Percentiles rank a stretch among this genome's conserved stretches.
phyloP scores from a whole-genome alignment of 2,888 invertebrate genomes.

The Capitulum mitella region DNA sequence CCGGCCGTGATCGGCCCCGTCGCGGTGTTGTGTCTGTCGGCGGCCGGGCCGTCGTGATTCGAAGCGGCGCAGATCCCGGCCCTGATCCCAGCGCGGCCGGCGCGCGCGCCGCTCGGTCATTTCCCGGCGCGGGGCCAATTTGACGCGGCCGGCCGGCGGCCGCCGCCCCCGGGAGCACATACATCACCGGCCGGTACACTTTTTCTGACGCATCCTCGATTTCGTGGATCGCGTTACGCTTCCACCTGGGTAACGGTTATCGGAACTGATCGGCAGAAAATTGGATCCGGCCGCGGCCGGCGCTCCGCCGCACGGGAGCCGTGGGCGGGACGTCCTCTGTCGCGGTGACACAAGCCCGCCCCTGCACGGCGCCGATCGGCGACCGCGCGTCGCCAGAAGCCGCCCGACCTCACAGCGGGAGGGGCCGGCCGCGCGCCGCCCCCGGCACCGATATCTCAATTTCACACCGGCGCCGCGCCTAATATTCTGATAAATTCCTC shows the following conservation, averaged over 20 bases:
- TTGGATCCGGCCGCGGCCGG: background rate
- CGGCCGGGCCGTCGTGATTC: no score
- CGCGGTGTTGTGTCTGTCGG: no score
- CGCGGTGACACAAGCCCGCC: background rate
- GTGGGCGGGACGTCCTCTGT: no score
- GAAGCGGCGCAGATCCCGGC: background rate
- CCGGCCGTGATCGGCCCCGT: no score
- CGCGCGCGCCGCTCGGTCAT: no score
- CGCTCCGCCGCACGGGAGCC: no score
- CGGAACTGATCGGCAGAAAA: background rate
- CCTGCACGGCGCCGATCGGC: no score
- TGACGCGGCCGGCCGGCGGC: background rate
- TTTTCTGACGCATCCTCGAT: background rate
- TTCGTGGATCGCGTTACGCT: background rate
- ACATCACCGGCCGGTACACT: background rate
- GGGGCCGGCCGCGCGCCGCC: no score
- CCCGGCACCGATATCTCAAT: background rate
- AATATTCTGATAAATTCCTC: constrained; percentile 21
- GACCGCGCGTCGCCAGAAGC: no score
- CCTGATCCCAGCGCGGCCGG: background rate
- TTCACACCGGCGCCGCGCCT: background rate
- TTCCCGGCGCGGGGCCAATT: background rate
- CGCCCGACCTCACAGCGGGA: no score
- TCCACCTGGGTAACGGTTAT: background rate
- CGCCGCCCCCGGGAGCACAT: background rate